Conservation (phyloP, 2,113 vertebrate genomes). For the Panthera uncia region DNA sequence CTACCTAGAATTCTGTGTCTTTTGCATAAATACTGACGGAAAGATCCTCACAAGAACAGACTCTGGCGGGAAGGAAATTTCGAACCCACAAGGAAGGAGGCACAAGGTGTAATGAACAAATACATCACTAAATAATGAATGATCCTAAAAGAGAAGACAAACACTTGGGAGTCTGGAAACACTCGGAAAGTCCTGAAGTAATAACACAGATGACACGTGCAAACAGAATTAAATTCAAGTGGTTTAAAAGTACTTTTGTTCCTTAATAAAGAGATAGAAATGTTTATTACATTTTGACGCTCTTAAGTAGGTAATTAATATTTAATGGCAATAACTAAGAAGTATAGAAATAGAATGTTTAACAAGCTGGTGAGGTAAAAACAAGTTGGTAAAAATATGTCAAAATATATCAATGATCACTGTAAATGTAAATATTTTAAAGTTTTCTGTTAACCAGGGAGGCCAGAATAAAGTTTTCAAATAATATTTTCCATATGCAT, state of each 20-base stretch:
- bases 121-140: background rate
- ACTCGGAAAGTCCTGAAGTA: no score
- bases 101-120: background rate
- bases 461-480: background rate
- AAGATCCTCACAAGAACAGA: background rate
- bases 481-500: background rate
- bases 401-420: background rate
- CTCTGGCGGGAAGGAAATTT: background rate
- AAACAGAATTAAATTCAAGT: background rate
- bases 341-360: background rate
- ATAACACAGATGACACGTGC: fast-evolving
- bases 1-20: background rate
- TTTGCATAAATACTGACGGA: background rate
- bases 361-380: background rate
- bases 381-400: background rate
- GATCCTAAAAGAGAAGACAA: background rate
- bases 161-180: background rate
- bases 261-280: background rate
- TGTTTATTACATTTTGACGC: background rate
- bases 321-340: background rate
- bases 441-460: background rate
- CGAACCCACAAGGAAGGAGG: background rate
- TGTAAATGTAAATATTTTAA: background rate
- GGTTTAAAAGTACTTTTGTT: background rate
- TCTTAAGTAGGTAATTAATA: background rate